Evolutionary conservation across 2,888 invertebrate species (phyloP), one percentile per base, ranked within the genome.

Genomic region (Nycteola revayana): DNA sequence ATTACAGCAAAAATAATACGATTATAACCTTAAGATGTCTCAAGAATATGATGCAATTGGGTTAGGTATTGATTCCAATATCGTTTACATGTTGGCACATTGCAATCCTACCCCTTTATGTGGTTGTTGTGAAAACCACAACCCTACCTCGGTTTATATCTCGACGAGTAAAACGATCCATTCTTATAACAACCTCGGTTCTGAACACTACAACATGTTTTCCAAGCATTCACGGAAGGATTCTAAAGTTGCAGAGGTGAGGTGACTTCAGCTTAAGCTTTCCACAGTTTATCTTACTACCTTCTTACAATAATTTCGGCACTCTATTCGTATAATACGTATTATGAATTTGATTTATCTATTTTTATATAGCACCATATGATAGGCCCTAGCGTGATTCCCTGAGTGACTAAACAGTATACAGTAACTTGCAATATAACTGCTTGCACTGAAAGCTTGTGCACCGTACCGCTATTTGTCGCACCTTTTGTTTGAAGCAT

Each of bases 161-260:
- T 33, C 25, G 32, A 37, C 36, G 52, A 76, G 81, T 84, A 77
- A 84, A 75, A 62, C 64, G 65, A 82, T 79, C 75, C 78, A 80
- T 74, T 79, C 55, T 61, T 55, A 66, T 66, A 61, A 45, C 54
- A 52, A 53, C 51, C 60, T 62, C 55, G 42, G 61, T 62, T 70
- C 75, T 81, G 73, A 83, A 67, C 74, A 69, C 66, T 64, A 51
- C 72, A 72, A 68, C 70, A 85, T 87, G 88, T 86, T 81, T 83
- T 83, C 84, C 77, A 87, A 87, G 86, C 86, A 78, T 65, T 69
- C 84, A 53, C 69, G 72, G 66, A 67, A 71, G 84, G 84, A 81
- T 51, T 59, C 66, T 65, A 71, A 71, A 66, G 54, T 74, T 75
- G 41, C 75, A 74, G 83, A 86, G 87, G 88, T 87, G 84, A 87